Evolutionary conservation across 2,888 invertebrate genomes (phyloP).

Genomic region (Caenorhabditis uteleia): DNA sequence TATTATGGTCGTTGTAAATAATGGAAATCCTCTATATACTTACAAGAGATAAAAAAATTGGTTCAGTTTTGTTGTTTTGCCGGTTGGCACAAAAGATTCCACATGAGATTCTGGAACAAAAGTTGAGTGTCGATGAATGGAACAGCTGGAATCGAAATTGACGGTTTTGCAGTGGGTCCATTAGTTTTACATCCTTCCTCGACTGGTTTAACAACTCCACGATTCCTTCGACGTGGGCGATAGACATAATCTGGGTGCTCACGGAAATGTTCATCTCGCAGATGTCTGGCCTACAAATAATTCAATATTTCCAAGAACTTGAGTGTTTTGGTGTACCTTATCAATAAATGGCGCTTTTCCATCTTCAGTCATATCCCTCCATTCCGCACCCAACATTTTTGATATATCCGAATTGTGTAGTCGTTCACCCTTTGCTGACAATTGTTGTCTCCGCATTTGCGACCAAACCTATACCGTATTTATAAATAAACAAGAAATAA

Average conservation of each 20-base stretch:
- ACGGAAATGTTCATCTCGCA: slow-evolving; percentile 45
- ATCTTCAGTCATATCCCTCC: slow-evolving; percentile 39
- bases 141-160: not conserved
- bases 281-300: slow-evolving; percentile 39
- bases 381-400: slow-evolving; percentile 48
- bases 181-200: not conserved
- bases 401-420: slow-evolving; percentile 45
- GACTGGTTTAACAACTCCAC: not conserved
- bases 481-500: not conserved
- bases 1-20: too few relatives aligned
- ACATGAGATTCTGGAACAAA: not conserved
- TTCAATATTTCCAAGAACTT: not conserved
- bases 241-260: slow-evolving; percentile 52
- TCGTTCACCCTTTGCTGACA: slow-evolving; percentile 37
- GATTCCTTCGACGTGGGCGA: slow-evolving; percentile 45
- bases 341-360: slow-evolving; percentile 43
- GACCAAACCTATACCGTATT: slow-evolving; percentile 43
- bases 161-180: too few relatives aligned
- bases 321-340: slow-evolving; percentile 17
- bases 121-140: not conserved
- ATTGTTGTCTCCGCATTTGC: slow-evolving; percentile 45
- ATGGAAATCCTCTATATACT: too few relatives aligned
- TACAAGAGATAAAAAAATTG: not conserved
- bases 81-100: not conserved
- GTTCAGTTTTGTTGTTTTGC: not conserved